These are phyloP conservation scores for Lateolabrax maculatus DNA, from an alignment of 2,797 vertebrate species.

Conservation along the genomic window DNA sequence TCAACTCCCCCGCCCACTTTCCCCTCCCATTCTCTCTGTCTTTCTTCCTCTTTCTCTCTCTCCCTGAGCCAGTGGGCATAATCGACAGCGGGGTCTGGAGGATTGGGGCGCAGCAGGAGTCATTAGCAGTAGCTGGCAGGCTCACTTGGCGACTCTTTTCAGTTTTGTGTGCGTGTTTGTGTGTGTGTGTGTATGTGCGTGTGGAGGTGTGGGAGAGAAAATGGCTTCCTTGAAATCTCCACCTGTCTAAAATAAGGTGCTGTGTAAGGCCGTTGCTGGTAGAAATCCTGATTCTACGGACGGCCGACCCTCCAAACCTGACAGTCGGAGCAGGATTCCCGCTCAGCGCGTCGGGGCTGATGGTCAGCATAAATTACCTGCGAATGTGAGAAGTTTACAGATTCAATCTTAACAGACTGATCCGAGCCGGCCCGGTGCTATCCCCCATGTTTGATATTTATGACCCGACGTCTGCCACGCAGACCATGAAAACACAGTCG, in stretches of 20 bases:
- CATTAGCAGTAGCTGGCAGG: slow-evolving; percentile 48
- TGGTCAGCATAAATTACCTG: slow-evolving; percentile 6
- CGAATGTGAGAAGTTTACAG: slow-evolving; percentile 5
- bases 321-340: background rate
- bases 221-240: background rate
- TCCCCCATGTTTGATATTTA: slow-evolving; percentile 10
- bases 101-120: slow-evolving; percentile 47
- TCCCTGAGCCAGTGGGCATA: slow-evolving; percentile 14
- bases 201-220: slow-evolving; percentile 17
- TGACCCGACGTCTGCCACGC: background rate
- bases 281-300: slow-evolving; percentile 11
- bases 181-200: slow-evolving; percentile 25
- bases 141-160: slow-evolving; percentile 21
- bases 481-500: slow-evolving; percentile 13
- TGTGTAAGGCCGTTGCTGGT: background rate
- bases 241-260: background rate
- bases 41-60: too few species aligned
- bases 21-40: background rate
- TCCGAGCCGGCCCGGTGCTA: background rate
- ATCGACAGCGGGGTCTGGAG: slow-evolving; percentile 44
- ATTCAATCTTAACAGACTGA: background rate
- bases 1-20: background rate
- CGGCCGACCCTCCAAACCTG: background rate
- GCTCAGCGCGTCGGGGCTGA: background rate
- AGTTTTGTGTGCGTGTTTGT: background rate